Conservation (phyloP, 2,888 invertebrate species). For the Dendrolimus pini region DNA sequence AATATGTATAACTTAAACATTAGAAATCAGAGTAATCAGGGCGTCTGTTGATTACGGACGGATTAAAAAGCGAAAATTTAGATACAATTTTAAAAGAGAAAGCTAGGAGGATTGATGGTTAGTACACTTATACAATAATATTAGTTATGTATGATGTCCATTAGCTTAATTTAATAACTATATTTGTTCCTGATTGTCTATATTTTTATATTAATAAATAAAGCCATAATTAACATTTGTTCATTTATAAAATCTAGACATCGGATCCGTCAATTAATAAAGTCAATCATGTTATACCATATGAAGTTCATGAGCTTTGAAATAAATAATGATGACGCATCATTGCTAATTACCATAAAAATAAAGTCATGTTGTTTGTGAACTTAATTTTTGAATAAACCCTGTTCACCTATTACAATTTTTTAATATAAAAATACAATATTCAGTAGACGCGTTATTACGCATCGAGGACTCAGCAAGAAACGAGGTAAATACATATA, state of each 20-base stretch:
- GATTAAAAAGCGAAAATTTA: neutral
- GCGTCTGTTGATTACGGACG: neutral
- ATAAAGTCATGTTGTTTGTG: constrained; percentile 12
- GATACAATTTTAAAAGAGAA: neutral
- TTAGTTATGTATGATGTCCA: neutral
- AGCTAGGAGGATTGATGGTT: neutral
- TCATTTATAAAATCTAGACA: neutral
- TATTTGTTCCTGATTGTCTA: neutral
- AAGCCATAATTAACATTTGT: neutral
- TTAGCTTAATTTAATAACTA: neutral
- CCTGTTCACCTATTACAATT: constrained; percentile 49
- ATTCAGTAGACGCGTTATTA: neutral
- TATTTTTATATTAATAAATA: constrained; percentile 6
- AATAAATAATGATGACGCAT: neutral
- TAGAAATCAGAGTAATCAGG: neutral
- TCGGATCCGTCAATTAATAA: neutral
- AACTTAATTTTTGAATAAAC: constrained; percentile 42
- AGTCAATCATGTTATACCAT: neutral
- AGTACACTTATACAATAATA: neutral
- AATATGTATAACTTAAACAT: neutral
- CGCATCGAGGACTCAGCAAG: neutral
- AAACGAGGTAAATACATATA: neutral
- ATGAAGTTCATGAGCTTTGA: neutral
- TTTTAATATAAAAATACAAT: neutral
- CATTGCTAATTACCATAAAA: neutral